Evolutionary conservation across 2,888 invertebrate genomes (phyloP).

Genomic region (Strigamia transsilvanica): DNA sequence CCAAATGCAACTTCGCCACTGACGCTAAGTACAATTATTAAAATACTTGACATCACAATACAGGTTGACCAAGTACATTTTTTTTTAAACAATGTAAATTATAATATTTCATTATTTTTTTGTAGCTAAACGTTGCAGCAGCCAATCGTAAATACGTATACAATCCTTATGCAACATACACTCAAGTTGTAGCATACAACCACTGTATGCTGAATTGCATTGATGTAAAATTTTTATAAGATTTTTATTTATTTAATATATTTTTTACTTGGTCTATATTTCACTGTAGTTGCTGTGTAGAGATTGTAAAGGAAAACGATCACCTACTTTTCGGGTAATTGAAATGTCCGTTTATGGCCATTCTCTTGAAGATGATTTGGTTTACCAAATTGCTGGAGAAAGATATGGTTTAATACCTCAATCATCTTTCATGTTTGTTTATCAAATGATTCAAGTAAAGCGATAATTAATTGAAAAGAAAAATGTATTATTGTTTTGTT

Average conservation of each 20-base stretch:
- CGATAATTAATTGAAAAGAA: background rate
- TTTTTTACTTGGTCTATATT: slow-evolving; percentile 3
- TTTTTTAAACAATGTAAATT: background rate
- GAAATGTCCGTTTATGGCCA: slow-evolving; percentile 48
- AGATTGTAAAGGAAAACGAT: slow-evolving; percentile 20
- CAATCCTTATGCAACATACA: slow-evolving; percentile 56
- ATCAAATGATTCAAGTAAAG: background rate
- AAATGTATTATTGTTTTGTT: background rate
- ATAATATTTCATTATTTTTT: slow-evolving; percentile 7
- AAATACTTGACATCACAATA: slow-evolving; percentile 61
- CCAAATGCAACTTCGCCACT: slow-evolving; percentile 72
- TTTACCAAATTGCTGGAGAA: slow-evolving; percentile 17
- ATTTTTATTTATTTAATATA: background rate
- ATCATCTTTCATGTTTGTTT: background rate
- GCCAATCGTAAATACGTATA: background rate
- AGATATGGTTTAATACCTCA: background rate
- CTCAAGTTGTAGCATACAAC: slow-evolving; percentile 61
- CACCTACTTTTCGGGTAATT: background rate
- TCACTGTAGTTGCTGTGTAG: background rate
- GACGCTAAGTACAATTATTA: slow-evolving; percentile 64
- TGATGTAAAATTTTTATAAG: slow-evolving; percentile 59
- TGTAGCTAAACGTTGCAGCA: background rate
- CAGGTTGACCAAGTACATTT: slow-evolving; percentile 58
- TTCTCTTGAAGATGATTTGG: slow-evolving; percentile 18
- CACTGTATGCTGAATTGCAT: slow-evolving; percentile 64